phyloP scores from a whole-genome alignment of 2,113 vertebrate genomes.

The Probosciger aterrimus region DNA sequence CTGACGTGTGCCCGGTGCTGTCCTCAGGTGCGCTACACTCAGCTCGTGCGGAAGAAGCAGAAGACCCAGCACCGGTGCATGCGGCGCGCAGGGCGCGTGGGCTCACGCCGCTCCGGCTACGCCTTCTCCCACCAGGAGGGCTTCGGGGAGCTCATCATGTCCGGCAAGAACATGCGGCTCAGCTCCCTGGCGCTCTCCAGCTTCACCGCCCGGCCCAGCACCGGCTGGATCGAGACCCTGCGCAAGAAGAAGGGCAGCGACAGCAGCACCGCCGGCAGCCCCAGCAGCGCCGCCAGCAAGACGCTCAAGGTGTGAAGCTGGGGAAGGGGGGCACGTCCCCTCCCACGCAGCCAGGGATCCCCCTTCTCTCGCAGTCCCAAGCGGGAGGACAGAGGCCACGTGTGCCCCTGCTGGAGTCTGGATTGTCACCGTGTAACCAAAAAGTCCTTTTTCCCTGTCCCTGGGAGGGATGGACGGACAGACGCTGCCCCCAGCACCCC shows the following conservation, averaged over 20 bases:
- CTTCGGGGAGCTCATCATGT: constrained; percentile 93
- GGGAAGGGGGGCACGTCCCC: background rate
- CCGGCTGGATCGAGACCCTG: constrained; percentile 90
- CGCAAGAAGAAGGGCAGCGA: constrained; percentile 79
- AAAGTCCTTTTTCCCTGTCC: background rate
- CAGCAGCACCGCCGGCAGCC: constrained; percentile 8
- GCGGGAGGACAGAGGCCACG: background rate
- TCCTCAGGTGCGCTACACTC: constrained; percentile 88
- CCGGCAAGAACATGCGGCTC: constrained; percentile 93
- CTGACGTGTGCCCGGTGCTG: background rate
- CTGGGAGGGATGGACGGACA: rapidly evolving
- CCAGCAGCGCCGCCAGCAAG: background rate
- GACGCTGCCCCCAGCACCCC: background rate
- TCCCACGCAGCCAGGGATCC: background rate
- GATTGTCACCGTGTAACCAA: background rate
- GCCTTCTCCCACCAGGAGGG: constrained; percentile 96
- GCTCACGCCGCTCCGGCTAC: constrained; percentile 86
- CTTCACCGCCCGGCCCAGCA: constrained; percentile 82
- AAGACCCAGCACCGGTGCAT: constrained; percentile 76
- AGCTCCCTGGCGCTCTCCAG: constrained; percentile 84
- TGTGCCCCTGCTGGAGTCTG: background rate
- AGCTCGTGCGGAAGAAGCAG: constrained; percentile 88
- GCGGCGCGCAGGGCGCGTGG: constrained; percentile 70
- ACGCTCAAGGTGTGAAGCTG: constrained; percentile 55
- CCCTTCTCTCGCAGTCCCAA: background rate